Evolutionary conservation across 2,888 invertebrate species (phyloP).

Genomic region (Aelia acuminata): DNA sequence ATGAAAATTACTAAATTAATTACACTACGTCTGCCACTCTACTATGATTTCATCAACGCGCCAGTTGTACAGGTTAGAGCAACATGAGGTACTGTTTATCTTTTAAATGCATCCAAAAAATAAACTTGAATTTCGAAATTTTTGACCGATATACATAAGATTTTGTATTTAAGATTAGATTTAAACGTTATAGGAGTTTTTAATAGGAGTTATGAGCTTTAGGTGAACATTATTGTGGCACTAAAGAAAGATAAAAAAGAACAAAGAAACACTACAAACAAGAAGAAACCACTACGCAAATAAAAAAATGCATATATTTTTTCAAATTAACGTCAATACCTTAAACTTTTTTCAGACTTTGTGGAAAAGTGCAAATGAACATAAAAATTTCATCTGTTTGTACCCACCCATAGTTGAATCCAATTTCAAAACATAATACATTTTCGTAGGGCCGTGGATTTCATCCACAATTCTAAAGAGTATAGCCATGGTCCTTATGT

Average conservation of each 20-base stretch:
- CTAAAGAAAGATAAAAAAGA: not conserved
- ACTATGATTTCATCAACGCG: not conserved
- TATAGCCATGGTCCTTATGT: conserved; percentile 14
- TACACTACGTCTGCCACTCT: not conserved
- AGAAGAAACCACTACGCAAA: not conserved
- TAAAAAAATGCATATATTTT: not conserved
- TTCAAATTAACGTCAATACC: not conserved
- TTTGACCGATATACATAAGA: not conserved
- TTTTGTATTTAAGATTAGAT: not conserved
- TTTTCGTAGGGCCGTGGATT: not conserved
- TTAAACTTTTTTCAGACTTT: not conserved
- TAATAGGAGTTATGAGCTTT: not conserved
- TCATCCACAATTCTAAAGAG: conserved; percentile 52
- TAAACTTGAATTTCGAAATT: not conserved
- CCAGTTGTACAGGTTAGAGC: conserved; percentile 15
- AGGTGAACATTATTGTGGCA: not conserved
- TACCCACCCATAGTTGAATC: conserved; percentile 47
- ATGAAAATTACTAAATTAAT: not conserved
- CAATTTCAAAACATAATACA: conserved; percentile 30
- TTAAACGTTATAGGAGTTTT: not conserved
- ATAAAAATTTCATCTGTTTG: not conserved
- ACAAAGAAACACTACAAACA: conserved; percentile 13
- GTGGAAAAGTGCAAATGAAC: not conserved
- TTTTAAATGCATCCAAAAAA: not conserved
- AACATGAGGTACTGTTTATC: not conserved